Conservation (phyloP, 1,140 invertebrate genomes). For the Drosophila aff. region DNA sequence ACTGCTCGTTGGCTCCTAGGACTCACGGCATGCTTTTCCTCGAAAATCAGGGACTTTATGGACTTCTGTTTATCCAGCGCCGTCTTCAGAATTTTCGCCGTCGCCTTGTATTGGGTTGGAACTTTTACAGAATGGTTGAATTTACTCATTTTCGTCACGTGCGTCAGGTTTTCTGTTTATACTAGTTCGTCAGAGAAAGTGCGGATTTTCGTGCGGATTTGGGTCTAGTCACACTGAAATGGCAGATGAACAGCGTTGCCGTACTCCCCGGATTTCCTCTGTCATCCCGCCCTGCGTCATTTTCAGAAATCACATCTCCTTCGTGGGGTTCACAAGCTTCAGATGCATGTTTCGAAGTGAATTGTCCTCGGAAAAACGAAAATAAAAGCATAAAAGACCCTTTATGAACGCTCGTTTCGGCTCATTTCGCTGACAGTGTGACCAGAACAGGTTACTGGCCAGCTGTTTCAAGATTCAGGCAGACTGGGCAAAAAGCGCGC, state of each 20-base stretch:
- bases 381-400: too few relatives aligned
- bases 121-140: slow-evolving; percentile 90
- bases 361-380: too few relatives aligned
- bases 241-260: neutral
- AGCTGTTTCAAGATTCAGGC: too few relatives aligned
- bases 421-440: too few relatives aligned
- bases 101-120: slow-evolving; percentile 90
- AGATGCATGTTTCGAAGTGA: too few relatives aligned
- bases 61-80: slow-evolving; percentile 89
- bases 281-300: neutral
- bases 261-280: neutral
- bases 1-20: too few relatives aligned
- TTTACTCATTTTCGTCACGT: slow-evolving; percentile 69
- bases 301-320: neutral
- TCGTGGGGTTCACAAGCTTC: too few relatives aligned
- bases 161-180: slow-evolving; percentile 5
- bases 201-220: neutral
- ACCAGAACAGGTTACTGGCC: too few relatives aligned
- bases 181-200: neutral
- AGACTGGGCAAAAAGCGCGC: too few relatives aligned
- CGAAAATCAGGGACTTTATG: slow-evolving; percentile 90
- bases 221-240: neutral
- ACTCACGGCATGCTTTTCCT: slow-evolving; percentile 88
- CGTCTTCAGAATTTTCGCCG: slow-evolving; percentile 87
- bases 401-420: too few relatives aligned